These are phyloP conservation scores for Digitonthophagus gazella DNA, from an alignment of 2,888 invertebrate species.

Conservation along the genomic window DNA sequence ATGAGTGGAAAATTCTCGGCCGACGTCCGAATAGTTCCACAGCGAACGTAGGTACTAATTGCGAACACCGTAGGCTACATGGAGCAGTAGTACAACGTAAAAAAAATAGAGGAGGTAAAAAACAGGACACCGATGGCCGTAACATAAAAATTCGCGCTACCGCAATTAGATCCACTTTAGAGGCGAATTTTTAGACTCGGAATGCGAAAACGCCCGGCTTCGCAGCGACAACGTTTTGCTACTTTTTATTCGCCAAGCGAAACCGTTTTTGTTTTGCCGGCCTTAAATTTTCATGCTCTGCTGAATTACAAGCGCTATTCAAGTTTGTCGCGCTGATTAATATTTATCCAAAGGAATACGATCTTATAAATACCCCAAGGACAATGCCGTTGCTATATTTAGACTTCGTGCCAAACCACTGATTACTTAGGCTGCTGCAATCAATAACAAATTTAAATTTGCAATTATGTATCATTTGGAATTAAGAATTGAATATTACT, in stretches of 20 bases:
- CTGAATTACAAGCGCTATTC: not conserved
- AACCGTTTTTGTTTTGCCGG: not conserved
- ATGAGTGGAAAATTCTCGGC: not conserved
- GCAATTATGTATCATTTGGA: no score
- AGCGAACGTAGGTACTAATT: not conserved
- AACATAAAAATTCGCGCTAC: not conserved
- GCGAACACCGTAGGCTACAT: not conserved
- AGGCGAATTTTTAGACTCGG: not conserved
- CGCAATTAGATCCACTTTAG: not conserved
- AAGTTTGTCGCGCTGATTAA: not conserved
- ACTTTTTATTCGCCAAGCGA: not conserved
- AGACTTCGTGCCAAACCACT: not conserved
- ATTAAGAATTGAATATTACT: no score
- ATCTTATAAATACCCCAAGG: not conserved
- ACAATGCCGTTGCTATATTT: not conserved
- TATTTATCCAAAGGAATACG: not conserved
- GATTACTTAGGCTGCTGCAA: not conserved
- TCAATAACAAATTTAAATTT: not conserved
- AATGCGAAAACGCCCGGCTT: not conserved
- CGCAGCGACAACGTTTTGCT: not conserved
- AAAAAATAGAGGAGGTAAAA: not conserved
- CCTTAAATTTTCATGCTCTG: not conserved
- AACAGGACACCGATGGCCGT: not conserved
- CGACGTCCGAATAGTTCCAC: not conserved
- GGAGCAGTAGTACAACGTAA: not conserved